These are phyloP conservation scores for Tupaia tana DNA, from an alignment of 2,113 vertebrate species.

Conservation along the genomic window DNA sequence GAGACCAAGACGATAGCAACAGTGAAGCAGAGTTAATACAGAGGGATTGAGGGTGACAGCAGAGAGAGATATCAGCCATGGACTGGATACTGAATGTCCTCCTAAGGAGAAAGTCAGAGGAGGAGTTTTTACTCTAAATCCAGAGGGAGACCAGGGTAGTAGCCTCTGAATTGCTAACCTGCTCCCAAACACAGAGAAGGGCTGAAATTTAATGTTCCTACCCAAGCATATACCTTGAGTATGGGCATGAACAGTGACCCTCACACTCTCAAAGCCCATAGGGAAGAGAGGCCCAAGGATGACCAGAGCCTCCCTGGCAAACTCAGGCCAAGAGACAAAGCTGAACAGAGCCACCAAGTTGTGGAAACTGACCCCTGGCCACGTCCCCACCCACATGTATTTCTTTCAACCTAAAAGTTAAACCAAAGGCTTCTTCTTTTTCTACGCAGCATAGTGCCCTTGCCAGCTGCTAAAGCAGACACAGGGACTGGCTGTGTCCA, in stretches of 20 bases:
- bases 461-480: neutral
- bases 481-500: neutral
- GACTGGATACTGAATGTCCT: neutral
- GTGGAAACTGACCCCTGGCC: rapidly evolving
- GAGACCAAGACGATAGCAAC: rapidly evolving
- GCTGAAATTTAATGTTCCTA: neutral
- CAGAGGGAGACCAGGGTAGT: neutral
- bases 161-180: neutral
- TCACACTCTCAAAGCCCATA: neutral
- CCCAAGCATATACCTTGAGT: rapidly evolving
- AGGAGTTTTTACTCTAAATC: neutral
- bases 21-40: neutral
- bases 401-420: slow-evolving; percentile 30
- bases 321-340: neutral
- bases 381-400: neutral
- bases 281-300: neutral
- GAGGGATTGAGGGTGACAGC: neutral
- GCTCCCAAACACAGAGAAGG: neutral
- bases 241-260: rapidly evolving
- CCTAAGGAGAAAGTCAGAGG: neutral
- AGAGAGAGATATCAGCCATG: neutral
- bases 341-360: neutral
- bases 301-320: too few relatives aligned
- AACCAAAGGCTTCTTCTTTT: slow-evolving; percentile 79
- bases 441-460: neutral